Conservation (phyloP, 2,797 vertebrate species). For the Catostomus latipinnis region DNA sequence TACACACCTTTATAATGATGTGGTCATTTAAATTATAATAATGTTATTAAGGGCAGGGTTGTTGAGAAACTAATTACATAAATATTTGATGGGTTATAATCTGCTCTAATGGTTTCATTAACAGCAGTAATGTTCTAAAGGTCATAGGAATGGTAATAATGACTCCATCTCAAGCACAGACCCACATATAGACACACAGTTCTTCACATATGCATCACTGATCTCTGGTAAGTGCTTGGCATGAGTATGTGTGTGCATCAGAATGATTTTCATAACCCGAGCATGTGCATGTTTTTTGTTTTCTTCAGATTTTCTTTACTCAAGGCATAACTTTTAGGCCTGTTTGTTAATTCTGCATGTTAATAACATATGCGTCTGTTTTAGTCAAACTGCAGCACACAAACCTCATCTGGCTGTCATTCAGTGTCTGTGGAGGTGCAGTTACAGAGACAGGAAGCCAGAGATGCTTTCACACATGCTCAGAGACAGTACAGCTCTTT, state of each 20-base stretch:
- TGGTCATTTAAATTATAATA: conserved; percentile 26
- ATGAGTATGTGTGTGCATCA: conserved; percentile 24
- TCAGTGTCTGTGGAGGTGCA: conserved; percentile 95
- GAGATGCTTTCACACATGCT: conserved; percentile 90
- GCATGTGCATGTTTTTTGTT: conserved; percentile 14
- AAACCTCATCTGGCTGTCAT: conserved; percentile 86
- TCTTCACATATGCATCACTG: conserved; percentile 20
- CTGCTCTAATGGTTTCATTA: conserved; percentile 41
- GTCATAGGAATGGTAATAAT: conserved; percentile 35
- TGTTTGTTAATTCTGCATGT: neutral
- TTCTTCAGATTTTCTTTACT: neutral
- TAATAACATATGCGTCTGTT: conserved; percentile 31
- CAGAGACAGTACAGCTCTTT: conserved; percentile 96
- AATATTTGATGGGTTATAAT: conserved; percentile 32
- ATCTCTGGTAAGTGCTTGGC: conserved; percentile 29
- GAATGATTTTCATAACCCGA: neutral
- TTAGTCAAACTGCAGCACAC: conserved; percentile 65
- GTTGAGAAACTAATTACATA: conserved; percentile 9
- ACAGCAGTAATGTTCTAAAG: conserved; percentile 19
- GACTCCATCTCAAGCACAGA: conserved; percentile 10
- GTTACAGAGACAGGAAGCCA: conserved; percentile 90
- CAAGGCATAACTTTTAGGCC: neutral
- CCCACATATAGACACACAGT: conserved; percentile 19
- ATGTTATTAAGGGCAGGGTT: conserved; percentile 11
- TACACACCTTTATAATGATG: neutral